Evolutionary conservation across 92 coral and sea anemone genomes (phyloP).

Genomic region (Parazoanthus darwini): DNA sequence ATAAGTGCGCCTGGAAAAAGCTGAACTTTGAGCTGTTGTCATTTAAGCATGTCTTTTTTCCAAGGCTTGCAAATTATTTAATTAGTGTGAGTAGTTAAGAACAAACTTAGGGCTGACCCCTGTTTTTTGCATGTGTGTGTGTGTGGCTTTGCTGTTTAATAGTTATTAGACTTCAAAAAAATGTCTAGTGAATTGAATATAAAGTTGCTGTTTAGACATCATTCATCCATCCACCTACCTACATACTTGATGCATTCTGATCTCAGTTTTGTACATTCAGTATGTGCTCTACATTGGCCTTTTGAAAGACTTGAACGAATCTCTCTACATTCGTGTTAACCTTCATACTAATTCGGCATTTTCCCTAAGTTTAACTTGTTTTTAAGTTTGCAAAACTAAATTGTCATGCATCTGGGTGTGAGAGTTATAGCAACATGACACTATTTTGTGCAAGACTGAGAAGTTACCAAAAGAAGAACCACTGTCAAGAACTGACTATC

Average conservation of each 20-base stretch:
- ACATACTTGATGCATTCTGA: slow-evolving; percentile 25
- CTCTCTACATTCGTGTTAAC: background rate
- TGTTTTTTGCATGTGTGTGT: background rate
- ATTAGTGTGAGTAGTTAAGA: too few relatives aligned
- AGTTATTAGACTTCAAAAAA: background rate
- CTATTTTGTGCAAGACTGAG: background rate
- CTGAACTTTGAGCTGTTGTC: too few relatives aligned
- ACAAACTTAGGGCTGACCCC: background rate
- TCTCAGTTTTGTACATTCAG: background rate
- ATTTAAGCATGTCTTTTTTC: too few relatives aligned
- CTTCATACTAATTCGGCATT: background rate
- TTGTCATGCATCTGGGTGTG: background rate
- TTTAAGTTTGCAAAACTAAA: background rate
- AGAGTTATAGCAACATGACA: background rate
- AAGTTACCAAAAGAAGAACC: background rate
- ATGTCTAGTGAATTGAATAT: background rate
- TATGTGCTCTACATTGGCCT: background rate
- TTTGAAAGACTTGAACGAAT: background rate
- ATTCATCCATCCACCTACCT: slow-evolving; percentile 33
- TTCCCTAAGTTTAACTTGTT: background rate
- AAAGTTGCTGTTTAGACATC: background rate
- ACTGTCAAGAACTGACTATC: background rate
- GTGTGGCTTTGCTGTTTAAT: background rate
- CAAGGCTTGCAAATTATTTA: too few relatives aligned
- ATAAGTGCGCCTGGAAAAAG: too few relatives aligned